These are phyloP conservation scores for Heliconius hermathena DNA, from an alignment of 1,140 invertebrate species.

Conservation along the genomic window DNA sequence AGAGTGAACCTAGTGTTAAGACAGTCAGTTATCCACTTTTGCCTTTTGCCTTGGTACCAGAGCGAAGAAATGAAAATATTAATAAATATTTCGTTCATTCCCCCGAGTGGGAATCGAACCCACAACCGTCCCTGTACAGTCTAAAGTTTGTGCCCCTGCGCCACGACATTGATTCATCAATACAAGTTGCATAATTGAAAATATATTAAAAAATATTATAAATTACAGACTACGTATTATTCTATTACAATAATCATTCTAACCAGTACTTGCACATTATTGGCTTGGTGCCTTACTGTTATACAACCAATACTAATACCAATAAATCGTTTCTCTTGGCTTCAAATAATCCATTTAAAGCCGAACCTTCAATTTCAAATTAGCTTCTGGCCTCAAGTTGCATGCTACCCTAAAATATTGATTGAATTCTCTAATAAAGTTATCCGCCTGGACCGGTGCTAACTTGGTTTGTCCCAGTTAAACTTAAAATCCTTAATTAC, in stretches of 20 bases:
- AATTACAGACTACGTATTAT: neutral
- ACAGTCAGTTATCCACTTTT: no score
- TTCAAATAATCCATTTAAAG: conserved; percentile 5
- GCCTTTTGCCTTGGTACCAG: no score
- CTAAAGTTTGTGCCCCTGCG: no score
- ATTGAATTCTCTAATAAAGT: conserved; percentile 26
- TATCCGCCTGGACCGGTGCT: conserved; percentile 24
- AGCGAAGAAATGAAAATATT: no score
- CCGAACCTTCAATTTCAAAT: conserved; percentile 1
- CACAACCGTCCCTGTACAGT: no score
- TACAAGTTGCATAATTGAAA: no score
- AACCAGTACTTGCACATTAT: neutral
- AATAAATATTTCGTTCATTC: no score
- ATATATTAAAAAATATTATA: no score
- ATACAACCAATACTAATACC: conserved; percentile 7
- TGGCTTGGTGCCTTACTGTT: neutral
- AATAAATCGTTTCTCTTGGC: conserved; percentile 11
- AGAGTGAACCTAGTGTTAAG: no score
- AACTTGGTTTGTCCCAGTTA: conserved; percentile 29
- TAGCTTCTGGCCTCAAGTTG: neutral
- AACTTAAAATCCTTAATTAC: conserved; percentile 39
- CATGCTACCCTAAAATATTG: conserved; percentile 13
- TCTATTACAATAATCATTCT: neutral
- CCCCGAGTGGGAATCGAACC: no score
- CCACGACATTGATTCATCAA: no score